A percentile compares a stretch with the other conserved stretches of the same genome.
Conservation (phyloP, 37 sponge, comb jelly and placozoan genomes). For the Haliclona indistincta region DNA sequence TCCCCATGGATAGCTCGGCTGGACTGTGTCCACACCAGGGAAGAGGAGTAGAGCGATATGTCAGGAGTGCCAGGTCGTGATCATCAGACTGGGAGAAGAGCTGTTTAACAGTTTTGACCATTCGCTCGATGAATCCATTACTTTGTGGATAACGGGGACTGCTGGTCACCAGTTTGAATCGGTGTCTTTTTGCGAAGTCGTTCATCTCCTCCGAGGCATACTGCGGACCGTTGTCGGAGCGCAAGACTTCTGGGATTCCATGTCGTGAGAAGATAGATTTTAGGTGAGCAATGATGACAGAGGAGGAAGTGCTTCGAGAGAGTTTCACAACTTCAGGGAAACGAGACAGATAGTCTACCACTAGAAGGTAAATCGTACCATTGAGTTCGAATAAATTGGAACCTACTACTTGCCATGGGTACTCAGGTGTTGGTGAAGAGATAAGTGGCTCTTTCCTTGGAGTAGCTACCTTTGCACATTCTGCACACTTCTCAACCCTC, state of each 20-base stretch:
- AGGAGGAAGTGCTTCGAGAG: constrained; percentile 13
- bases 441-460: constrained; percentile 36
- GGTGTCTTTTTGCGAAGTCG: not conserved
- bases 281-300: constrained; percentile 12
- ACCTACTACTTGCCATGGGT: constrained; percentile 11
- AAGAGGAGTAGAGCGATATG: constrained; percentile 28
- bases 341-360: no score
- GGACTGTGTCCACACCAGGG: constrained; percentile 25
- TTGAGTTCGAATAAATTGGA: constrained; percentile 8
- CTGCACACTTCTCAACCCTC: constrained; percentile 26
- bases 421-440: constrained; percentile 8
- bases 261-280: constrained; percentile 21
- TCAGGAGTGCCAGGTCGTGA: constrained; percentile 15
- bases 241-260: constrained; percentile 28
- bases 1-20: constrained; percentile 23
- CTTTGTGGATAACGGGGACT: constrained; percentile 22
- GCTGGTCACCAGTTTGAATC: constrained; percentile 18
- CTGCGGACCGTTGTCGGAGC: constrained; percentile 44
- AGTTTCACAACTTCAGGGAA: constrained; percentile 51
- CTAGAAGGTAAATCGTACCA: no score
- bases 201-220: constrained; percentile 19
- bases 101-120: constrained; percentile 26
- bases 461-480: constrained; percentile 10
- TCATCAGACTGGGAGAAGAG: not conserved
- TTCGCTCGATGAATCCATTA: constrained; percentile 26